Conservation (phyloP, 2,113 vertebrate genomes). For the Picathartes gymnocephalus region DNA sequence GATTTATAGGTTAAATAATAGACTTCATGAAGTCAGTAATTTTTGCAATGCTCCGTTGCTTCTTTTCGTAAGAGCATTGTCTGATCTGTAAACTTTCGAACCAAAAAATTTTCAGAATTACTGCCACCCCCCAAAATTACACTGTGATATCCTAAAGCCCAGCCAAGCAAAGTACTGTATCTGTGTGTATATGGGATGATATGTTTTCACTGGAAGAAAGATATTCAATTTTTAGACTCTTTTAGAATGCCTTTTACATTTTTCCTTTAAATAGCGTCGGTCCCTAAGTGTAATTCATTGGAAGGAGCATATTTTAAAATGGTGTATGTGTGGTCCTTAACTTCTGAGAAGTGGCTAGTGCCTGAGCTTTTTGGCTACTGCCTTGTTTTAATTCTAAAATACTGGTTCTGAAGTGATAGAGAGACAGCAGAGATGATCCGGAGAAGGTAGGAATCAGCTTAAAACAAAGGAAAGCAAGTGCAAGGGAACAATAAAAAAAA, state of each 20-base stretch:
- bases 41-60: background rate
- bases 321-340: background rate
- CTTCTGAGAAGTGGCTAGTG: background rate
- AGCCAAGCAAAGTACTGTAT: background rate
- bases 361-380: background rate
- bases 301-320: background rate
- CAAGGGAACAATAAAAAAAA: background rate
- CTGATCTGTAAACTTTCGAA: background rate
- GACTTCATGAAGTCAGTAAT: background rate
- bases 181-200: background rate
- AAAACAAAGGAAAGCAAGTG: slow-evolving; percentile 1
- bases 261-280: background rate
- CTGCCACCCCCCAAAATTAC: background rate
- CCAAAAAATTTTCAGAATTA: background rate
- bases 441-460: background rate
- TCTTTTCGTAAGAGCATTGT: background rate
- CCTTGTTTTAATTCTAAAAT: background rate
- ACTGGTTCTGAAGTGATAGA: background rate
- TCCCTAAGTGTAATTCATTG: background rate
- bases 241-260: background rate
- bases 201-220: background rate
- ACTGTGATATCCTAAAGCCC: background rate
- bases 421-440: background rate
- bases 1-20: background rate
- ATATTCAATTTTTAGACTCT: background rate